A percentile compares a stretch with the other conserved stretches of the same genome.
phyloP scores from a whole-genome alignment of 2,888 invertebrate genomes.

The Rhogogaster chlorosoma region DNA sequence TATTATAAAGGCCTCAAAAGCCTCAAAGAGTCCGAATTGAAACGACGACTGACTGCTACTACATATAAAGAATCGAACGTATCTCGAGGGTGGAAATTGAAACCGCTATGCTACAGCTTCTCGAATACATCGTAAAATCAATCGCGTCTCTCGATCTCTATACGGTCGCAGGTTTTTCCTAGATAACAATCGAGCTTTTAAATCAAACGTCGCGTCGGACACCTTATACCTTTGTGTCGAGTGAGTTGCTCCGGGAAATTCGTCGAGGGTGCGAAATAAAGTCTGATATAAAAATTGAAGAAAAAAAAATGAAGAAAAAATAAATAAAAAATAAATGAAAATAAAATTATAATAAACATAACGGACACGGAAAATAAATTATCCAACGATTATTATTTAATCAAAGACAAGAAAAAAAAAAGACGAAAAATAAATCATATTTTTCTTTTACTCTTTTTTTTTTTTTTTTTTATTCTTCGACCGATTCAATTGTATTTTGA shows the following conservation, averaged over 20 bases:
- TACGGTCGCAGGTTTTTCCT: constrained; percentile 6
- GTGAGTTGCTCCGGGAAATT: not conserved
- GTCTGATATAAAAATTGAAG: not conserved
- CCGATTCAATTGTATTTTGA: too few species aligned
- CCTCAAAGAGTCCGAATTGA: not conserved
- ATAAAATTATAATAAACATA: too few species aligned
- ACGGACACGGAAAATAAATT: too few species aligned
- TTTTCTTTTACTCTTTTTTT: too few species aligned
- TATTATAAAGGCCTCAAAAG: not conserved
- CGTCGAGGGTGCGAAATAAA: not conserved
- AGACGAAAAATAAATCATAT: too few species aligned
- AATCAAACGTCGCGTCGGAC: not conserved
- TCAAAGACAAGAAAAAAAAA: not conserved
- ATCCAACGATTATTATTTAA: too few species aligned
- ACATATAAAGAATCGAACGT: not conserved
- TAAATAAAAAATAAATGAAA: too few species aligned
- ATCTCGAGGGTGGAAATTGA: not conserved
- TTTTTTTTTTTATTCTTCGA: too few species aligned
- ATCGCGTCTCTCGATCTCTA: constrained; percentile 13
- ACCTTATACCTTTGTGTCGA: not conserved
- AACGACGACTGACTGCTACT: not conserved
- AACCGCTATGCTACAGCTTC: not conserved
- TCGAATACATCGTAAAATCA: constrained; percentile 15
- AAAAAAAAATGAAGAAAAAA: not conserved
- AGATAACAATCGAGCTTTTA: not conserved